Percentiles rank a stretch among this genome's conserved stretches.
These are phyloP conservation scores for Remorina albescens DNA, from an alignment of 2,797 vertebrate species.

Conservation along the genomic window DNA sequence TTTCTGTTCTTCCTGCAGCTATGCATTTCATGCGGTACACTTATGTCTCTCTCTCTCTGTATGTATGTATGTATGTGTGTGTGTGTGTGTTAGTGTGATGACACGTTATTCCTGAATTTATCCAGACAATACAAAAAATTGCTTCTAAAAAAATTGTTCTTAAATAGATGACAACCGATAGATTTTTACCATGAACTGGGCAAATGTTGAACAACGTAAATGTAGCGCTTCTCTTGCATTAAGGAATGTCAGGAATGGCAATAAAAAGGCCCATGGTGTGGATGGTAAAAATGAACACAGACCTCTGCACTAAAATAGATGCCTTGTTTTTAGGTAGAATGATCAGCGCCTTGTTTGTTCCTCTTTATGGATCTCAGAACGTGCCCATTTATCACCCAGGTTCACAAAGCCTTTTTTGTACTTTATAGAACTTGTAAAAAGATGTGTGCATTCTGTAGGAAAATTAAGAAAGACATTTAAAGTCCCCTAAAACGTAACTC, in stretches of 20 bases:
- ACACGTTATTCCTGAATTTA: constrained; percentile 20
- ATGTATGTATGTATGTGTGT: not conserved
- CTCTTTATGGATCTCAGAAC: not conserved
- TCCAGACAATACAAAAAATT: not conserved
- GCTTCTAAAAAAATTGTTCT: constrained; percentile 20
- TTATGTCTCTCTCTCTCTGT: not conserved
- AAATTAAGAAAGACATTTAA: constrained; percentile 16
- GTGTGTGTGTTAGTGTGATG: not conserved
- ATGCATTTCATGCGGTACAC: constrained; percentile 35
- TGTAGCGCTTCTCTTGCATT: constrained; percentile 25
- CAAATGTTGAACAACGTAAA: constrained; percentile 21
- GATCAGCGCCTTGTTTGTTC: constrained; percentile 17
- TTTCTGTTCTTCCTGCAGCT: constrained; percentile 20
- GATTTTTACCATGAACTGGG: constrained; percentile 25
- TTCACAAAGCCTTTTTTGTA: constrained; percentile 25
- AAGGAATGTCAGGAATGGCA: constrained; percentile 28
- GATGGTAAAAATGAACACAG: not conserved
- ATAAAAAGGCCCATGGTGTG: constrained; percentile 13
- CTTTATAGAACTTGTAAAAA: constrained; percentile 9
- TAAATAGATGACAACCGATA: constrained; percentile 12
- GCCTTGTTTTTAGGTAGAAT: constrained; percentile 28
- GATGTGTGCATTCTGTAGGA: constrained; percentile 18
- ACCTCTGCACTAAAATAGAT: constrained; percentile 10
- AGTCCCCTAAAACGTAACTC: not conserved
- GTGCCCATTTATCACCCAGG: not conserved